These are phyloP conservation scores for Pecten maximus DNA, from an alignment of 2,888 invertebrate species.

Conservation along the genomic window DNA sequence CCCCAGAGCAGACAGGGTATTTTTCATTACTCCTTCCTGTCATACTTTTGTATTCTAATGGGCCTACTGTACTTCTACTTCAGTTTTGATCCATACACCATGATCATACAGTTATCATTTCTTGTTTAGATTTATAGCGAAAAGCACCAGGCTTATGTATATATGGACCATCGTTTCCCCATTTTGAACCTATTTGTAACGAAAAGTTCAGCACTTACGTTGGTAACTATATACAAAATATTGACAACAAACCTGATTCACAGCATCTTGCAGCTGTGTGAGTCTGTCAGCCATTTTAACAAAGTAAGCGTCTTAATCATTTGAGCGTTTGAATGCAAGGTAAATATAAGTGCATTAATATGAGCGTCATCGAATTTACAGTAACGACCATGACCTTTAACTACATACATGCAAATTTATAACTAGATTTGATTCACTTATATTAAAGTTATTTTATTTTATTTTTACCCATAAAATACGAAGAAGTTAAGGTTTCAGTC, in stretches of 20 bases:
- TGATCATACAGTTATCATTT: too few species aligned
- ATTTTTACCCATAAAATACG: background rate
- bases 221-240: too few species aligned
- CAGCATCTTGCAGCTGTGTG: conserved; percentile 96
- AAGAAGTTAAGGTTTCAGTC: background rate
- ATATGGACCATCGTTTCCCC: too few species aligned
- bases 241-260: conserved; percentile 88
- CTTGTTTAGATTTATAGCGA: too few species aligned
- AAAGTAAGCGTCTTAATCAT: background rate
- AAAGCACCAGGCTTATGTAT: too few species aligned
- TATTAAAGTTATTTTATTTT: background rate
- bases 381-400: background rate
- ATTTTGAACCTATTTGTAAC: too few species aligned
- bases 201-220: too few species aligned
- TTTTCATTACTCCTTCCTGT: too few species aligned
- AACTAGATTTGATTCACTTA: background rate
- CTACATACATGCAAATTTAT: background rate
- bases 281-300: conserved; percentile 93
- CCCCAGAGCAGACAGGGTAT: too few species aligned
- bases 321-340: background rate
- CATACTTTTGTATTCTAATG: too few species aligned
- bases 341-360: background rate
- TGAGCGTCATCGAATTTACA: background rate
- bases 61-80: too few species aligned
- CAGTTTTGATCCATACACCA: too few species aligned